Conservation (phyloP, 2,797 vertebrate genomes). For the Argyrosomus regius region DNA sequence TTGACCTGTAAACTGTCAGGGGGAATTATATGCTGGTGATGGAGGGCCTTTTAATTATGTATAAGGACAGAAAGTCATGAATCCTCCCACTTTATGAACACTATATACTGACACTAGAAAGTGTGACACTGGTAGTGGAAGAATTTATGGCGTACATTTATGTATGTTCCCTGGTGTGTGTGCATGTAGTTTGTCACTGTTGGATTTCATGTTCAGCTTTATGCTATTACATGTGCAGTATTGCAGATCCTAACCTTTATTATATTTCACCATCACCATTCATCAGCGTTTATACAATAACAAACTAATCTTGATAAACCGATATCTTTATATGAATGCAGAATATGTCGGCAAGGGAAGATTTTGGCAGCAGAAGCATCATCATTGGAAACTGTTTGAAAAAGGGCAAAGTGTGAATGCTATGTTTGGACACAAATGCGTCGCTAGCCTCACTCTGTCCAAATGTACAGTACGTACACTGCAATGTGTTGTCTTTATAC, state of each 20-base stretch:
- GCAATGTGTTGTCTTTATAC: neutral
- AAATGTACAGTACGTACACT: neutral
- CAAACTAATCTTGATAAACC: too few relatives aligned
- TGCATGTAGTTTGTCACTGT: neutral
- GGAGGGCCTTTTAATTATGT: slow-evolving; percentile 51
- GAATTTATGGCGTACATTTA: slow-evolving; percentile 22
- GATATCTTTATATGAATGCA: too few relatives aligned
- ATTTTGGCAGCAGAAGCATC: too few relatives aligned
- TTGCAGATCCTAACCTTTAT: slow-evolving; percentile 16
- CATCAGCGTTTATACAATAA: neutral
- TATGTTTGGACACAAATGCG: too few relatives aligned
- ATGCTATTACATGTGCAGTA: neutral
- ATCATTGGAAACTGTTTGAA: too few relatives aligned
- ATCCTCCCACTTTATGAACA: slow-evolving; percentile 12
- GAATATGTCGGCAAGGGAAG: too few relatives aligned
- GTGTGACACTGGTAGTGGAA: neutral
- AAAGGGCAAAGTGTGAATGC: too few relatives aligned
- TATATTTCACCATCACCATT: slow-evolving; percentile 7
- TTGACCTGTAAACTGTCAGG: slow-evolving; percentile 40
- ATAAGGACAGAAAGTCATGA: slow-evolving; percentile 41
- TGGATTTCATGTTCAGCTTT: slow-evolving; percentile 1
- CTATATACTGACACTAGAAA: neutral
- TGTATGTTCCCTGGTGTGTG: neutral
- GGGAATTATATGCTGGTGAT: slow-evolving; percentile 39
- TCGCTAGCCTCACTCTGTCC: neutral